These are phyloP conservation scores for Hypanus sabinus DNA, from an alignment of 2,113 vertebrate species.

Conservation along the genomic window DNA sequence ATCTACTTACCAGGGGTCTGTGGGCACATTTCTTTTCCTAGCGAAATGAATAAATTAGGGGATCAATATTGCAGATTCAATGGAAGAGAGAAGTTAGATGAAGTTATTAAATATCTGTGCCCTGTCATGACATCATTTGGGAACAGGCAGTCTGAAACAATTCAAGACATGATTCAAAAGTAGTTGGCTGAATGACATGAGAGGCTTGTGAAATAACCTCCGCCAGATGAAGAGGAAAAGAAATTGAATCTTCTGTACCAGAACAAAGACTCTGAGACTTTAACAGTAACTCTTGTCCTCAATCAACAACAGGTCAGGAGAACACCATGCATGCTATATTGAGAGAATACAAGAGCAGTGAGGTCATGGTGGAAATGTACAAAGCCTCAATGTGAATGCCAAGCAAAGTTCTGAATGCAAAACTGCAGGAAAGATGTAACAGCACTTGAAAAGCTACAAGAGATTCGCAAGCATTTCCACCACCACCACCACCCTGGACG, in stretches of 20 bases:
- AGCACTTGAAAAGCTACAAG: background rate
- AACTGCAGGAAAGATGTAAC: background rate
- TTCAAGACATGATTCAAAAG: background rate
- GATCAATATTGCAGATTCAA: background rate
- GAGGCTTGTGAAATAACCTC: background rate
- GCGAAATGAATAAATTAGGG: background rate
- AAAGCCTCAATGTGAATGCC: too few relatives aligned
- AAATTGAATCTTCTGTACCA: background rate
- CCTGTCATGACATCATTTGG: background rate
- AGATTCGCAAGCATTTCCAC: background rate
- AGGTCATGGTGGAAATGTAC: too few relatives aligned
- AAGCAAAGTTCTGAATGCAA: background rate
- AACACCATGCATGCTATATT: too few relatives aligned
- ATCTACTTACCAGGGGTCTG: too few relatives aligned
- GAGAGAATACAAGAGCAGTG: too few relatives aligned
- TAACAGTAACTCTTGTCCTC: background rate
- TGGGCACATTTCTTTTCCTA: background rate
- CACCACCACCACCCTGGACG: too few relatives aligned
- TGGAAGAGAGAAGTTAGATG: background rate
- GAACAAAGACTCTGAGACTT: background rate
- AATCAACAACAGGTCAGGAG: background rate
- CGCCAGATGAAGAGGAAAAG: background rate
- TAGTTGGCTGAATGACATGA: background rate
- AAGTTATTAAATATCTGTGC: background rate
- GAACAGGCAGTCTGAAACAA: background rate